Evolutionary conservation across 1,140 invertebrate genomes (phyloP), one percentile per base, ranked within the genome.

Genomic region (Reticulitermes speratus): DNA sequence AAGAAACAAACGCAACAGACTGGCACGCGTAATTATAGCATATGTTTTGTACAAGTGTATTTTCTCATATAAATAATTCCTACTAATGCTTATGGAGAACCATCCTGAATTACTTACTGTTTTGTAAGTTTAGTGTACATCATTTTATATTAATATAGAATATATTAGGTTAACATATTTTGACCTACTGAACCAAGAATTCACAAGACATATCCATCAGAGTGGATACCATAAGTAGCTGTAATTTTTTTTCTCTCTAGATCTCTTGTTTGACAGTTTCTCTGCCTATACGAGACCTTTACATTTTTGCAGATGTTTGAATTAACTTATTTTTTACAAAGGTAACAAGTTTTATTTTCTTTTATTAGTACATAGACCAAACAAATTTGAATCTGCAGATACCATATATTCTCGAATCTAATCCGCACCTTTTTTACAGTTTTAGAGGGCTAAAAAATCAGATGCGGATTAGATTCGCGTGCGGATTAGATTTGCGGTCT

Each of bases 41-140:
- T 6, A 30, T 45, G 38, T 84, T 45, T 84, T 45, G 44, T 55
- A 84, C 25, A 55, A 44, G 9, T 84, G 23, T 45, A 44, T 84
- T 84, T 84, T 45, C 32, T 55, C 44, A 6, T 45, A 84, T n/a
- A 14, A 45, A 83, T 45, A 45, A 45, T 45, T 45, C 25, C n/a
- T 84, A 84, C 44, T 52, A 52, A 83, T 38, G 83, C 48, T 84
- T 84, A 9, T 45, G 3, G n/a, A 30, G n/a, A 75, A 30, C 65
- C 1, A 75, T 75, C 65, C 65, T 75, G 65, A 75, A 14, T 75
- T 75, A 16, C 7, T 14, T 75, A 30, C n/a, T 30, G 9, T 75
- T 75, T 75, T n/a, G 65, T 75, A 75, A 75, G 65, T 75, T 75
- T 75, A 75, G n/a, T 75, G n/a, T 75, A 75, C 9, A 75, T 30